Percentiles rank a stretch among this genome's conserved stretches.
Conservation (phyloP, 2,113 vertebrate species). For the Cochlearius cochlearius region DNA sequence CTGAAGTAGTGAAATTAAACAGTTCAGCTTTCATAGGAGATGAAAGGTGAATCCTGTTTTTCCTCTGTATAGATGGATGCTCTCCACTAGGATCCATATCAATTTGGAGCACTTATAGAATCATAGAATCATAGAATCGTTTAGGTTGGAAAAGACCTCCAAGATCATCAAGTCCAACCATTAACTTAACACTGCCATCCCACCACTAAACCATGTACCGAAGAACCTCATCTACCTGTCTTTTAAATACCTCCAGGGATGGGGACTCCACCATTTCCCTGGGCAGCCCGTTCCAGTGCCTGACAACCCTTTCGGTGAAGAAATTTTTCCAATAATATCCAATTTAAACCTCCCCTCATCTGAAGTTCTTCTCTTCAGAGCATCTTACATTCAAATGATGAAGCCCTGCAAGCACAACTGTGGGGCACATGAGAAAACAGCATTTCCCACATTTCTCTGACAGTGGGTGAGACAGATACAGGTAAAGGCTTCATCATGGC, state of each 20-base stretch:
- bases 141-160: too few species aligned
- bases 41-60: neutral
- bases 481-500: neutral
- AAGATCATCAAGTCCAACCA: too few species aligned
- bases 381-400: neutral
- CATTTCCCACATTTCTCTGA: neutral
- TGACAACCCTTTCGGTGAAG: too few species aligned
- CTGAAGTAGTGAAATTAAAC: neutral
- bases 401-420: neutral
- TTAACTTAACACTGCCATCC: too few species aligned
- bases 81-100: neutral
- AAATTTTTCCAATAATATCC: too few species aligned
- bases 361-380: neutral
- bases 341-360: too few species aligned
- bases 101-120: neutral
- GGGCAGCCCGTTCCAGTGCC: too few species aligned
- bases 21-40: neutral
- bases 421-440: neutral
- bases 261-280: too few species aligned
- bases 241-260: too few species aligned
- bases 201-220: too few species aligned
- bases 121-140: too few species aligned
- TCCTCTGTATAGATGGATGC: neutral
- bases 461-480: neutral
- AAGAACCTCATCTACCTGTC: too few species aligned